Base-by-base conservation (phyloP, 2,797 vertebrate genomes). In the Darevskia nairensis region DNA sequence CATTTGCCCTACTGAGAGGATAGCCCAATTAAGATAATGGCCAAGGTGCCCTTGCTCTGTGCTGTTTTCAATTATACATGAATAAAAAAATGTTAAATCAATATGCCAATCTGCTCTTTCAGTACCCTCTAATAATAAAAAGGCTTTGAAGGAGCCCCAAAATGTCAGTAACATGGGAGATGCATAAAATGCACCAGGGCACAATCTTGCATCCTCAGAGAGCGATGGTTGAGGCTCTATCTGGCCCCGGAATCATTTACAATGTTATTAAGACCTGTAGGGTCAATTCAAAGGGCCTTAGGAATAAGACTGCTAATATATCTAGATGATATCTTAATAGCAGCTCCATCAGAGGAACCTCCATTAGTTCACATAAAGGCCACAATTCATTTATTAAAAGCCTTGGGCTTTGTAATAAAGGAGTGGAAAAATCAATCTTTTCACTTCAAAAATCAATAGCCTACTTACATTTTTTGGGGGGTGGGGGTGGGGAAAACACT, bases 301-400 rank as follows among this genome's bases (percentile, higher is more conserved):
- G 27, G 7, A 59, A 41, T 75, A 76, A 82, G 21, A 50, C 17
- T 87, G 4, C 44, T 86, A 83, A 29, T 55, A 44, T 9, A 64
- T 85, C 50, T 41, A 87, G 39, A 79, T 25, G 66, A 77, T 85
- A 80, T 27, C 13, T 66, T 85, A 89, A 93, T 71, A 84, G 35
- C 55, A 8, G 2, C 55, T 89, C 86, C 32, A 82, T 80, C 55
- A 71, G 19, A 86, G 64, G 32, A 35, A 66, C 1, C 3, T 88
- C 76, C 61, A 46, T 86, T 90, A n/a, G 80, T 80, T 88, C 84
- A 89, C 74, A 74, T 6, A 88, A 85, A 87, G 29, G 74, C 72
- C 90, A 82, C 17, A n/a, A 2, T 6, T 90, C 90, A 50, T 90
- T 92, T 86, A 91, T 90, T 80, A 91, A 92, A 91, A 88, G 83